Conservation (phyloP, 2,113 vertebrate genomes). For the Hypomesus transpacificus region DNA sequence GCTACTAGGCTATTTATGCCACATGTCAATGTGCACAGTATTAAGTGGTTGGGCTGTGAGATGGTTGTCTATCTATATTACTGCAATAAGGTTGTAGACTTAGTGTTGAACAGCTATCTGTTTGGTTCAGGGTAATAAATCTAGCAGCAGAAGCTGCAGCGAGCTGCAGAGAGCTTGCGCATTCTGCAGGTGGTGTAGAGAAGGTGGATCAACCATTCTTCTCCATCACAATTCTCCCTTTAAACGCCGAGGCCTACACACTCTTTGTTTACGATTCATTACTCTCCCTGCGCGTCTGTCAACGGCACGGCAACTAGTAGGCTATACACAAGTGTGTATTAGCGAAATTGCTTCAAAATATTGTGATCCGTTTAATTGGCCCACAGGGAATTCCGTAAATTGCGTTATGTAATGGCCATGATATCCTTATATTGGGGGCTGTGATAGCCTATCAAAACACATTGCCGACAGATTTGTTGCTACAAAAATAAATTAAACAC, state of each 20-base stretch:
- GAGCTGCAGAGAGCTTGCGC: slow-evolving; percentile 81
- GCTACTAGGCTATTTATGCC: slow-evolving; percentile 22
- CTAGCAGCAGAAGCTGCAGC: slow-evolving; percentile 53
- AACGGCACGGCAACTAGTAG: background rate
- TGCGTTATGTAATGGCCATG: slow-evolving; percentile 60
- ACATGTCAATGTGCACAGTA: too few species aligned
- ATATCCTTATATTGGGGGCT: slow-evolving; percentile 26
- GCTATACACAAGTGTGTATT: slow-evolving; percentile 35
- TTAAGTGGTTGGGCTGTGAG: too few species aligned
- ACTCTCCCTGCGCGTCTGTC: slow-evolving; percentile 37
- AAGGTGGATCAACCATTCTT: slow-evolving; percentile 65
- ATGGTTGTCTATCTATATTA: background rate
- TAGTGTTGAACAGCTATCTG: slow-evolving; percentile 48
- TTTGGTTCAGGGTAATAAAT: slow-evolving; percentile 74
- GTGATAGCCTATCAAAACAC: slow-evolving; percentile 12
- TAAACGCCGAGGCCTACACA: slow-evolving; percentile 59
- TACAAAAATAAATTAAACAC: background rate
- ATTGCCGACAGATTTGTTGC: background rate
- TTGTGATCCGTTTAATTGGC: slow-evolving; percentile 56
- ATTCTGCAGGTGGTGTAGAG: slow-evolving; percentile 87
- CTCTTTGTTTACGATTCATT: slow-evolving; percentile 53
- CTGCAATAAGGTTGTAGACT: slow-evolving; percentile 26
- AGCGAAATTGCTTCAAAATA: slow-evolving; percentile 38
- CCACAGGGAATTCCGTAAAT: slow-evolving; percentile 50
- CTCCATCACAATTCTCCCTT: slow-evolving; percentile 59